Percentiles rank a stretch among this genome's conserved stretches.
These are phyloP conservation scores for Drosophila kanekoi DNA, from an alignment of 2,888 invertebrate genomes.

Conservation along the genomic window DNA sequence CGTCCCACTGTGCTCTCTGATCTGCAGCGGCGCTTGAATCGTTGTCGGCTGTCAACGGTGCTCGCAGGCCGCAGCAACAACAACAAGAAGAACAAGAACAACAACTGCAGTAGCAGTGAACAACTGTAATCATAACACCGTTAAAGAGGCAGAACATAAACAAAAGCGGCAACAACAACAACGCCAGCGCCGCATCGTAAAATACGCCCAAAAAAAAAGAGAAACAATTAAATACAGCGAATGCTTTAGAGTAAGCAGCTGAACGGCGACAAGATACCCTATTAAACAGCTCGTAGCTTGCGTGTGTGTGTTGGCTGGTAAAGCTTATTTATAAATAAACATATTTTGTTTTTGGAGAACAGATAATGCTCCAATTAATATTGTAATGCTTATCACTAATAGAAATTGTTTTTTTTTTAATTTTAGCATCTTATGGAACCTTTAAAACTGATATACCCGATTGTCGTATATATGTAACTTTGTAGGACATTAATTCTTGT, in stretches of 20 bases:
- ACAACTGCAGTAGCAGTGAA: conserved; percentile 35
- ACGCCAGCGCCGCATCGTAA: conserved; percentile 35
- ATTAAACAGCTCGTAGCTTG: not conserved
- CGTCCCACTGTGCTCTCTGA: conserved; percentile 37
- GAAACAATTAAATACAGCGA: conserved; percentile 4
- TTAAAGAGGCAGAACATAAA: conserved; percentile 74
- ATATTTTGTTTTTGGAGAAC: too few species aligned
- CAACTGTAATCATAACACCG: conserved; percentile 76
- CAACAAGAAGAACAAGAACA: conserved; percentile 26
- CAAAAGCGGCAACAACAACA: conserved; percentile 53
- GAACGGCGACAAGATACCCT: conserved; percentile 25
- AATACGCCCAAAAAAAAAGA: conserved; percentile 28
- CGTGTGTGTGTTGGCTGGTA: not conserved
- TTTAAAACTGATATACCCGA: conserved; percentile 12
- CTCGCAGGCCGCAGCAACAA: conserved; percentile 30
- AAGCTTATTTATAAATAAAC: too few species aligned
- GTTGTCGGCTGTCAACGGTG: conserved; percentile 54
- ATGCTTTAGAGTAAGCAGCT: not conserved
- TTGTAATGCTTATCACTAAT: too few species aligned
- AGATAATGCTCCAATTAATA: too few species aligned
- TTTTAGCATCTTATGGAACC: too few species aligned
- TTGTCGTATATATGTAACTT: fast-evolving
- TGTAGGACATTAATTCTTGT: conserved; percentile 7
- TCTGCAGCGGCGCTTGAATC: conserved; percentile 39
- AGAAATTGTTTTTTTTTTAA: too few species aligned